These are phyloP conservation scores for Kryptolebias ocellatus DNA, from an alignment of 2,797 vertebrate genomes.

Conservation along the genomic window DNA sequence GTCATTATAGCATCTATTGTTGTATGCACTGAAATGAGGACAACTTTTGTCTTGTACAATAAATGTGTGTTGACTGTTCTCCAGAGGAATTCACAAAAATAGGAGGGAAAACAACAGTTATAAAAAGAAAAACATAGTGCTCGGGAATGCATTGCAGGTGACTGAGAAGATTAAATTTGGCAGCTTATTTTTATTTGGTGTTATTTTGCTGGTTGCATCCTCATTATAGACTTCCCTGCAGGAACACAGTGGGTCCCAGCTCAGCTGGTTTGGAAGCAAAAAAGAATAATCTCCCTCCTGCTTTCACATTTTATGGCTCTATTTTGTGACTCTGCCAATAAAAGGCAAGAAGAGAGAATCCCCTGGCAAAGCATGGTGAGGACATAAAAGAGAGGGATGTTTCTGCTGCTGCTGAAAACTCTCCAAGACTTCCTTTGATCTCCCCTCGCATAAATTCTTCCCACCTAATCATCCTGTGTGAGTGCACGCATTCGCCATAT, in stretches of 20 bases:
- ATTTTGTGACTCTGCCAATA: constrained; percentile 26
- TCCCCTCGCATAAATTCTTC: constrained; percentile 20
- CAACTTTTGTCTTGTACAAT: neutral
- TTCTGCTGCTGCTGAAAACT: constrained; percentile 24
- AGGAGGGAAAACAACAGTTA: neutral
- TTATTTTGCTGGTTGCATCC: neutral
- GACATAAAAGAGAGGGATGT: constrained; percentile 29
- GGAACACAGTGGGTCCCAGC: neutral
- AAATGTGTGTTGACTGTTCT: neutral
- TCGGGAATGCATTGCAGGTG: neutral
- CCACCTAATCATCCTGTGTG: constrained; percentile 19
- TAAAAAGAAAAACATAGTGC: neutral
- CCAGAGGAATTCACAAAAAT: neutral
- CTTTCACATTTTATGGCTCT: constrained; percentile 23
- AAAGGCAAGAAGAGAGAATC: constrained; percentile 22
- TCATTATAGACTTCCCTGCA: constrained; percentile 14
- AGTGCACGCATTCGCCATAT: neutral
- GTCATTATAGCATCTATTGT: too few relatives aligned
- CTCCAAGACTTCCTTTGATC: constrained; percentile 34
- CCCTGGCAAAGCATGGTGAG: constrained; percentile 4
- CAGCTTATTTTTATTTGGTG: neutral
- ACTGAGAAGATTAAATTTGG: constrained; percentile 12
- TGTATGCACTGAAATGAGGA: too few relatives aligned
- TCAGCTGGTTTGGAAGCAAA: constrained; percentile 25
- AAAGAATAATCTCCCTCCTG: constrained; percentile 27